Base-by-base conservation (phyloP, 1,140 invertebrate genomes). In the Drosophila burlai region DNA sequence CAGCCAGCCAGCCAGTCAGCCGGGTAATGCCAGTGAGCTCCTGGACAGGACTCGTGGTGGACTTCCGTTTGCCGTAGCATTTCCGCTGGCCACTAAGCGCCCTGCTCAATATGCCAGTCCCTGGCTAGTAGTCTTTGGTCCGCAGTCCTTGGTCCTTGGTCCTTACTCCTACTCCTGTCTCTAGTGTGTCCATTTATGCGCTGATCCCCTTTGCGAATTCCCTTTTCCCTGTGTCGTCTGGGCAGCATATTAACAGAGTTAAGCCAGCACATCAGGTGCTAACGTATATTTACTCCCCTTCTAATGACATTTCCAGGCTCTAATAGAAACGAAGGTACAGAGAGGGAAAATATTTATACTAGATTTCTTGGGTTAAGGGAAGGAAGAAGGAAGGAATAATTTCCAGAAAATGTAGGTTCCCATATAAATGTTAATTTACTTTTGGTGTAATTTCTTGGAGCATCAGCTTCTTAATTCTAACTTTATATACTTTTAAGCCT, bases 31-130 rank as follows among this genome's bases (percentile, higher is more conserved):
- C 42, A 40, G 38, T 61, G 5, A 40, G 50, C 21, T 64, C 34
- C 68, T 74, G 79, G 45, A 52, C 67, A 64, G 63, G 62, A 89
- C 72, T 72, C 81, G 18, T 55, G 69, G 79, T 80, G 43, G 34
- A 61, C 69, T 69, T 72, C 64, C 68, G 62, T 61, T 65, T 87
- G 83, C 64, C 50, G 45, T 49, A 59, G 78, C 78, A 81, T 81
- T 86, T 86, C 83, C 83, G 83, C 67, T 47, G 43, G 52, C 62
- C 64, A 66, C 57, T 60, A 69, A 65, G 61, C 64, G 26, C 52
- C 43, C 26, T 36, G 52, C 50, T 71, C 66, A 60, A 71, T 76
- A 64, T 50, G 72, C 46, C 42, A 55, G 21, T 49, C 29, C 21
- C n/a, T 13, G 24, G 18, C 29, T 45, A 21, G 7, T 50, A n/a